These are phyloP conservation scores for Rhagoletis zephyria DNA, from an alignment of 1,140 invertebrate species.

Conservation along the genomic window DNA sequence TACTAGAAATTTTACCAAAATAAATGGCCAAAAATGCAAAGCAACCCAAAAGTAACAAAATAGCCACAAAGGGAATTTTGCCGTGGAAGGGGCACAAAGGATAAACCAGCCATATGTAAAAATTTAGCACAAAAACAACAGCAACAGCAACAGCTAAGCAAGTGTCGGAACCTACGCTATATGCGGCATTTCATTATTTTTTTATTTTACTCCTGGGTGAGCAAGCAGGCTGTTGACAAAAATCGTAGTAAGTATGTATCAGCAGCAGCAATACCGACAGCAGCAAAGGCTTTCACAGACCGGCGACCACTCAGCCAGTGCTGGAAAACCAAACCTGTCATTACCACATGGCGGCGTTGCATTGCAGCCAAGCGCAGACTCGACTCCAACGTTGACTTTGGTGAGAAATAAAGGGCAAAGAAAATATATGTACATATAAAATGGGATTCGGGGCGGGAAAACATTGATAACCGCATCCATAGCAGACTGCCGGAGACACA, in stretches of 20 bases:
- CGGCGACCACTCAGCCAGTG: neutral
- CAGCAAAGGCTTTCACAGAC: neutral
- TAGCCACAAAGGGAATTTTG: neutral
- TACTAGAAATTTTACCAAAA: too few species aligned
- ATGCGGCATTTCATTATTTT: neutral
- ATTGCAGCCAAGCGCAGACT: neutral
- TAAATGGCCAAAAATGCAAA: neutral
- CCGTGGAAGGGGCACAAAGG: neutral
- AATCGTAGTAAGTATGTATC: too few species aligned
- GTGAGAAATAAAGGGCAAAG: neutral
- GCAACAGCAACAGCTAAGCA: neutral
- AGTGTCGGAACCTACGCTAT: neutral
- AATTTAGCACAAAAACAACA: neutral
- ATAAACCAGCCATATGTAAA: neutral
- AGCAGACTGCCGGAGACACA: neutral
- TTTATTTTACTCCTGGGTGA: conserved; percentile 18
- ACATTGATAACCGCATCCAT: neutral
- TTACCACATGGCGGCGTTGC: neutral
- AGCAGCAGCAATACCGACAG: neutral
- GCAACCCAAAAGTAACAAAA: neutral
- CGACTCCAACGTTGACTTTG: neutral
- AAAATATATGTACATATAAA: neutral
- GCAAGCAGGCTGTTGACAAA: neutral
- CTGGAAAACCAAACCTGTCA: neutral
- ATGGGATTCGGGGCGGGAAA: neutral